phyloP scores from a whole-genome alignment of 2,888 invertebrate species.

The Tachina lurida region DNA sequence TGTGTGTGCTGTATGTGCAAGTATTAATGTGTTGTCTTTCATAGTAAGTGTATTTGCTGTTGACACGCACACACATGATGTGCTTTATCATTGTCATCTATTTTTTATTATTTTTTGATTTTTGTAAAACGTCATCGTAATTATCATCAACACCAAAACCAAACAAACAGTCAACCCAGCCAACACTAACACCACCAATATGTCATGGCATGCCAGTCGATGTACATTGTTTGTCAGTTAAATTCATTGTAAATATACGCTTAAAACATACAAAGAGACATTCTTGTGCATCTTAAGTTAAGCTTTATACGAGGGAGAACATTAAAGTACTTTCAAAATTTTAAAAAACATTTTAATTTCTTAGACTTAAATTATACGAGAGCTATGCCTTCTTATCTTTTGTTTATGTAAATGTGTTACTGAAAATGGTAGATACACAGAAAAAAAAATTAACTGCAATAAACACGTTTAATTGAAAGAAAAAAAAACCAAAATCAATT shows the following conservation, averaged over 20 bases:
- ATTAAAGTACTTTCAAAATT: neutral
- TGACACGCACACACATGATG: conserved; percentile 48
- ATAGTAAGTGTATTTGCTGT: conserved; percentile 32
- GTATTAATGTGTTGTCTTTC: conserved; percentile 10
- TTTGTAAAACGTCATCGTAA: conserved; percentile 67
- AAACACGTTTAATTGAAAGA: too few relatives aligned
- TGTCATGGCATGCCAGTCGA: conserved; percentile 61
- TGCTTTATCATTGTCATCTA: conserved; percentile 72
- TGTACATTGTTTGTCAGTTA: conserved; percentile 51
- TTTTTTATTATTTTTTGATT: conserved; percentile 28
- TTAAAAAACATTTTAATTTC: neutral
- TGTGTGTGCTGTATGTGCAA: neutral
- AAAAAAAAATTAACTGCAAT: too few relatives aligned
- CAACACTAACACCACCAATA: conserved; percentile 58
- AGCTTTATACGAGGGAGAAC: neutral
- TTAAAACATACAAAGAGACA: conserved; percentile 17
- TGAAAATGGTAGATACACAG: too few relatives aligned
- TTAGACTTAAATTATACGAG: neutral
- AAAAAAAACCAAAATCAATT: too few relatives aligned
- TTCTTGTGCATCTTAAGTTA: conserved; percentile 2
- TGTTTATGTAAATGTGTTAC: too few relatives aligned
- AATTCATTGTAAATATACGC: conserved; percentile 36
- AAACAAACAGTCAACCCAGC: conserved; percentile 50
- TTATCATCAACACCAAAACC: conserved; percentile 64
- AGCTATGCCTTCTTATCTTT: too few relatives aligned